A percentile compares a stretch with the other conserved stretches of the same genome.
phyloP scores from a whole-genome alignment of 2,113 vertebrate genomes.

The Hemicordylus capensis region DNA sequence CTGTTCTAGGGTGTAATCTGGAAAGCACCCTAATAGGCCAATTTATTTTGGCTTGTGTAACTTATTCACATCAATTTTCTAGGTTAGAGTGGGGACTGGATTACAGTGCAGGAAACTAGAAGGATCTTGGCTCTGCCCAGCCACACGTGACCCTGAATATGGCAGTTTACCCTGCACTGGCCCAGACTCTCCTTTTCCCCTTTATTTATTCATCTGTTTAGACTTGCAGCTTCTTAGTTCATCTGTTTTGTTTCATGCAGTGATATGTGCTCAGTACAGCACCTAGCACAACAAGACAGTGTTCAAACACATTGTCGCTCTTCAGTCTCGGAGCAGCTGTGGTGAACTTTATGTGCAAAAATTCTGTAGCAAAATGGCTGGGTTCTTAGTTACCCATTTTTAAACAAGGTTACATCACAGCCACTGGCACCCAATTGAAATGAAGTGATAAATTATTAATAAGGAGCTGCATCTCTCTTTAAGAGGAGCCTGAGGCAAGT shows the following conservation, averaged over 20 bases:
- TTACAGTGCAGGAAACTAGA: neutral
- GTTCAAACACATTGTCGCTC: neutral
- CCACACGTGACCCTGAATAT: neutral
- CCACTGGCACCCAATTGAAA: neutral
- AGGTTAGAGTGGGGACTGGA: neutral
- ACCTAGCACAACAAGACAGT: neutral
- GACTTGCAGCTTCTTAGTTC: neutral
- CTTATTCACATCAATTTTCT: neutral
- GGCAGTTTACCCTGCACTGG: neutral
- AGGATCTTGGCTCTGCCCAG: neutral
- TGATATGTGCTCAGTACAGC: neutral
- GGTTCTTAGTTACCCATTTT: neutral
- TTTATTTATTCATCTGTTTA: neutral
- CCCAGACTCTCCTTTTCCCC: neutral
- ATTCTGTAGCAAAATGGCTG: neutral
- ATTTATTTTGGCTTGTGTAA: neutral
- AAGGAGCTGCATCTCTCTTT: neutral
- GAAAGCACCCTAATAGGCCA: too few species aligned
- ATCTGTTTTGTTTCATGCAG: neutral
- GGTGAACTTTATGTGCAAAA: neutral
- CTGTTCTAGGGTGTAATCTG: too few species aligned
- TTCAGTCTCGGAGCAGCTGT: neutral
- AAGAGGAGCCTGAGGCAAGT: neutral
- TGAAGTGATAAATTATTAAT: neutral
- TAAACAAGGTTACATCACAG: neutral